A percentile compares a stretch with the other conserved stretches of the same genome.
These are phyloP conservation scores for Melanostigma gelatinosum DNA, from an alignment of 2,113 vertebrate genomes.

Conservation along the genomic window DNA sequence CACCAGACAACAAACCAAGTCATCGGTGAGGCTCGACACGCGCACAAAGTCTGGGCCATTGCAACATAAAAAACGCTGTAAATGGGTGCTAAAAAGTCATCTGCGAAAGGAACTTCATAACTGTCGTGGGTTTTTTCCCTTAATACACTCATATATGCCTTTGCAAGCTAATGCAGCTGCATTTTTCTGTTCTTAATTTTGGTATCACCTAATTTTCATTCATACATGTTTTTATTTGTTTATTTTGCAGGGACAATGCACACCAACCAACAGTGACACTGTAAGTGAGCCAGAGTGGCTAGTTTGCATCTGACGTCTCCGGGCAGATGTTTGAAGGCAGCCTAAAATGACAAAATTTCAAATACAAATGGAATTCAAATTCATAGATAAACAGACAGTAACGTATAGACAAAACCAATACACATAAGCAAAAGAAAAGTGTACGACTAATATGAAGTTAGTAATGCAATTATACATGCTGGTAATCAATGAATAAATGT, in stretches of 20 bases:
- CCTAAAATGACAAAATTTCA: too few species aligned
- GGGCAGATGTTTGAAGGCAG: too few species aligned
- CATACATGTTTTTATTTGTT: not conserved
- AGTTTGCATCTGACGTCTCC: too few species aligned
- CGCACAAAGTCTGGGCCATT: not conserved
- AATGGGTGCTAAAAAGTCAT: not conserved
- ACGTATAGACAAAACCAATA: too few species aligned
- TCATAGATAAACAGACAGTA: too few species aligned
- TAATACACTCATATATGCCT: not conserved
- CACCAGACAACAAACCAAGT: too few species aligned
- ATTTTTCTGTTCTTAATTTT: conserved; percentile 4
- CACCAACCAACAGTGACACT: too few species aligned
- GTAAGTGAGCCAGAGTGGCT: too few species aligned
- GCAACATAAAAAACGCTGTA: not conserved
- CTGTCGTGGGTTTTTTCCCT: not conserved
- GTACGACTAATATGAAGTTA: not conserved
- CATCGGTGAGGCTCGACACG: conserved; percentile 29
- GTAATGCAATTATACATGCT: not conserved
- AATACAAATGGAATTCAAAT: too few species aligned
- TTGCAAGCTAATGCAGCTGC: not conserved
- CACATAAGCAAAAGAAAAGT: too few species aligned
- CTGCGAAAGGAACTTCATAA: not conserved
- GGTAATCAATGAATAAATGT: not conserved
- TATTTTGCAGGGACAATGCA: too few species aligned
- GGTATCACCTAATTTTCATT: not conserved